phyloP scores from a whole-genome alignment of 2,888 invertebrate genomes.

The Omphaloscelis lunosa region DNA sequence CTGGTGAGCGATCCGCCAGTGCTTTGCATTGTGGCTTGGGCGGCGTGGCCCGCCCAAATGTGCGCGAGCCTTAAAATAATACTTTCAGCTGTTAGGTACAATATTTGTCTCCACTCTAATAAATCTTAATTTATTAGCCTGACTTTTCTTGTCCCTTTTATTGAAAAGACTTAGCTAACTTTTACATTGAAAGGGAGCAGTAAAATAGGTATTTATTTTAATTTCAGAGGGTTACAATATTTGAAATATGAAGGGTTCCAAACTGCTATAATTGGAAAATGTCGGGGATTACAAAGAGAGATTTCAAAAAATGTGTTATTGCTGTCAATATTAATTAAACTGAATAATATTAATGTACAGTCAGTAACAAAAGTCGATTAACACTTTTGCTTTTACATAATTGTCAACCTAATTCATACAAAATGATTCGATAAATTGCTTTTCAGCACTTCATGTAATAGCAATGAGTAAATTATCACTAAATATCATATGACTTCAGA shows the following conservation, averaged over 20 bases:
- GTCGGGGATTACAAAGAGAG: no score
- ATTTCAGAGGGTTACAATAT: slow-evolving; percentile 3
- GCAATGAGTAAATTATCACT: no score
- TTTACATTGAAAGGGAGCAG: slow-evolving; percentile 15
- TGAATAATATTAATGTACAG: background rate
- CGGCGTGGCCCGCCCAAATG: no score
- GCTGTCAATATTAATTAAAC: background rate
- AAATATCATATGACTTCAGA: no score
- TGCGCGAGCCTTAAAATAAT: background rate
- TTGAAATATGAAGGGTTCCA: background rate
- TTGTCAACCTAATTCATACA: no score
- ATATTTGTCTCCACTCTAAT: slow-evolving; percentile 48
- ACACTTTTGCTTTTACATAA: no score
- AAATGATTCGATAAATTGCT: no score
- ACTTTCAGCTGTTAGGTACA: slow-evolving; percentile 14
- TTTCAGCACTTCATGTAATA: no score
- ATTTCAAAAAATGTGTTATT: no score
- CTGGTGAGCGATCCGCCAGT: no score
- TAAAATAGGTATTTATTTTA: slow-evolving; percentile 24
- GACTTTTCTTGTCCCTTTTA: slow-evolving; percentile 42
- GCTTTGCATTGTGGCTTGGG: no score
- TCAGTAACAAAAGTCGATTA: no score
- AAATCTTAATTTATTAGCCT: slow-evolving; percentile 59
- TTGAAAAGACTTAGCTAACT: slow-evolving; percentile 38
- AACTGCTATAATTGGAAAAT: background rate